phyloP scores from a whole-genome alignment of 2,797 vertebrate species.

The Typhlichthys eigenmanni region DNA sequence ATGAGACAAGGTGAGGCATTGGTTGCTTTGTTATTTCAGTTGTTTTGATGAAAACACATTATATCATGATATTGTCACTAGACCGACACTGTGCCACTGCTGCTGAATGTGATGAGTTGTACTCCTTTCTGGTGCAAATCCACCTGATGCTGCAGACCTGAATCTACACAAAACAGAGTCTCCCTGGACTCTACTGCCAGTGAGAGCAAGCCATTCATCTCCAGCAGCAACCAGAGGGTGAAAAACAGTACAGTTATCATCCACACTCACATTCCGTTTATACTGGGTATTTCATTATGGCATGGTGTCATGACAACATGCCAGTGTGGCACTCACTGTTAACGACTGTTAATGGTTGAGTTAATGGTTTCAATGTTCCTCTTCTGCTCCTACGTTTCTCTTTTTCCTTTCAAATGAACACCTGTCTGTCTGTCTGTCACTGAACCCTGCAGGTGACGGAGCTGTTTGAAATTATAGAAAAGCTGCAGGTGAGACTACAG shows the following conservation, averaged over 20 bases:
- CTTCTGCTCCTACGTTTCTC: conserved; percentile 31
- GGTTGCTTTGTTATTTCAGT: conserved; percentile 11
- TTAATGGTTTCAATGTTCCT: conserved; percentile 43
- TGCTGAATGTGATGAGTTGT: conserved; percentile 18
- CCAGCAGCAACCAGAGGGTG: conserved; percentile 75
- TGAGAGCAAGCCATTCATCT: conserved; percentile 57
- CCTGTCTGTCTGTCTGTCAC: conserved; percentile 21
- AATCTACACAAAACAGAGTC: conserved; percentile 61
- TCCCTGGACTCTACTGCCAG: conserved; percentile 69
- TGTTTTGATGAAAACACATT: conserved; percentile 6
- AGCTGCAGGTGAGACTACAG: conserved; percentile 78
- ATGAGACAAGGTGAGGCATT: conserved; percentile 73
- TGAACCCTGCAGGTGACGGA: conserved; percentile 72
- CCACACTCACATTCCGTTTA: conserved; percentile 1
- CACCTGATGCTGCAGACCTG: conserved; percentile 67
- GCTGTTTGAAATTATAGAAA: conserved; percentile 84
- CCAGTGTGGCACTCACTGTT: conserved; percentile 7
- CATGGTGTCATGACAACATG: neutral
- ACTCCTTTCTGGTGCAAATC: conserved; percentile 30
- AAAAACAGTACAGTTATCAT: conserved; percentile 17
- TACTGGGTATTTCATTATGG: neutral
- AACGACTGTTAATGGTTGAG: conserved; percentile 2
- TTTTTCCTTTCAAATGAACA: conserved; percentile 24
- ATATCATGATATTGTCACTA: neutral
- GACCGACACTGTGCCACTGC: neutral